phyloP scores from a whole-genome alignment of 2,888 invertebrate genomes.

The Diarsia mendica region DNA sequence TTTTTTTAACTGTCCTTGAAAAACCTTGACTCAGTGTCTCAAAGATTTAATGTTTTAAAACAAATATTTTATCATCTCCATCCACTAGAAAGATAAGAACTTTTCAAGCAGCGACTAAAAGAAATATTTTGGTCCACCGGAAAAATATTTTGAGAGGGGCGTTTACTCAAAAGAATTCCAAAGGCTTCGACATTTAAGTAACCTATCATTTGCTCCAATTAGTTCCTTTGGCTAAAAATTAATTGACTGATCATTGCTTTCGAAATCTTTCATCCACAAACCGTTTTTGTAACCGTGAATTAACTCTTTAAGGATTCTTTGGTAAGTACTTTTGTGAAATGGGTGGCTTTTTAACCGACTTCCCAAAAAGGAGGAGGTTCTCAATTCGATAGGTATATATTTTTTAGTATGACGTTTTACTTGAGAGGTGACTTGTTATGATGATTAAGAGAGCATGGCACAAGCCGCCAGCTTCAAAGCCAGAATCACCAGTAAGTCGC shows the following conservation, averaged over 20 bases:
- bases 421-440: neutral
- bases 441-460: neutral
- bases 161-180: constrained; percentile 28
- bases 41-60: constrained; percentile 11
- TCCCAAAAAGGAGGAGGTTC: no score
- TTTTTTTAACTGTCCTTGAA: neutral
- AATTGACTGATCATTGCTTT: constrained; percentile 45
- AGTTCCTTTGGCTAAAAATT: constrained; percentile 39
- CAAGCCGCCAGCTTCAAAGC: no score
- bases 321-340: neutral
- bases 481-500: no score
- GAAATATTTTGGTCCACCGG: constrained; percentile 32
- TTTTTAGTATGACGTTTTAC: neutral
- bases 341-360: no score
- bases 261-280: constrained; percentile 39
- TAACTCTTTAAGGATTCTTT: constrained; percentile 33
- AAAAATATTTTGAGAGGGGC: constrained; percentile 31
- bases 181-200: constrained; percentile 32
- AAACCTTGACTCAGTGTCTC: neutral
- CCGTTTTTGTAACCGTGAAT: constrained; percentile 32
- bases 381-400: no score
- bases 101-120: constrained; percentile 16
- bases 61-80: constrained; percentile 24
- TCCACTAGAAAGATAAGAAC: constrained; percentile 51
- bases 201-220: constrained; percentile 48